Evolutionary conservation across 2,888 invertebrate species (phyloP), one percentile per base, ranked within the genome.

Genomic region (Xanthorhoe spadicearia): DNA sequence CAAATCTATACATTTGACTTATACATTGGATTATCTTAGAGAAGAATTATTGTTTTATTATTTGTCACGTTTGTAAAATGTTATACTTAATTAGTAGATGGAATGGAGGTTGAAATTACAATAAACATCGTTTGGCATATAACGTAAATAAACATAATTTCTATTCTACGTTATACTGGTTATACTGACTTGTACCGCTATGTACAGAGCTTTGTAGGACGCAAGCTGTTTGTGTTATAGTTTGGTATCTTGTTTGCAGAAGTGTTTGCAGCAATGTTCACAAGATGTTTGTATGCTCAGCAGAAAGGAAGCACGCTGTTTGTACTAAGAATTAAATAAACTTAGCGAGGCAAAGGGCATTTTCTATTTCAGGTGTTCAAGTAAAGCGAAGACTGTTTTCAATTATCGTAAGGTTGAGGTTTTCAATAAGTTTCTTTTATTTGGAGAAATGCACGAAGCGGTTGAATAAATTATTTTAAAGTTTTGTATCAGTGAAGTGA

Each of bases 191-290:
- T n/a, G 38, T 43, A 43, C 13, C 38, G 9, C 38, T 6, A 15
- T 48, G 2, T 48, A 15, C 15, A 48, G 19, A 59, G 58, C 50
- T 38, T 49, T 19, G 50, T 56, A 48, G 58, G 32, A n/a, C 8
- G 43, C 23, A n/a, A 15, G 5, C 19, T 61, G 49, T 55, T 38
- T 61, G 57, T 32, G 51, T 51, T 38, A 56, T 50, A 56, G 49
- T 56, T 52, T 9, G 18, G 15, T 63, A 35, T 63, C 46, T 57
- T 57, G 56, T 62, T 56, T 62, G 46, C 62, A 43, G 43, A 57
- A 53, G 46, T 18, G 46, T 57, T 52, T 57, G 51, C 50, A 43
- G 28, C 58, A 8, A 13, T 56, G 61, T 55, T 55, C 55, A 55
- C 61, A 23, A 56, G 15, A 51, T 51, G 56, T 62, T 43, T 62